Evolutionary conservation across 2,113 vertebrate genomes (phyloP).

Genomic region (Protobothrops flavoviridis): DNA sequence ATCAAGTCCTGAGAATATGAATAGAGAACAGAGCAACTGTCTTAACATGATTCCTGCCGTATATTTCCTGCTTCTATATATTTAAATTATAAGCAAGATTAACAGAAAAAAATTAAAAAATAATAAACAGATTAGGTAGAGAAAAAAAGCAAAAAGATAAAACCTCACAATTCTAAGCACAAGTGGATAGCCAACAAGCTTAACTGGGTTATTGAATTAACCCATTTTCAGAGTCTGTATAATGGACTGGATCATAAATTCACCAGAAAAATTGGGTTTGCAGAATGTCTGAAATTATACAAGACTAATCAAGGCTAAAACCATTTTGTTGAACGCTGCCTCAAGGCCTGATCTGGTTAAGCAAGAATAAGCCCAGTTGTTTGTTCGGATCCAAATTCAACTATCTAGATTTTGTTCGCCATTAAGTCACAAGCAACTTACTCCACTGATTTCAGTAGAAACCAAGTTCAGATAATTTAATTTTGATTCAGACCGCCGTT

Average conservation of each 20-base stretch:
- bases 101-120: neutral
- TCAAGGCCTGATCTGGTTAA: neutral
- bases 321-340: neutral
- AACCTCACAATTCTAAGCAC: neutral
- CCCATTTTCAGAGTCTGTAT: neutral
- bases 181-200: neutral
- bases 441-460: neutral
- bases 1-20: neutral
- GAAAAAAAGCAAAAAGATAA: neutral
- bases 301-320: neutral
- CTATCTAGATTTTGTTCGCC: neutral
- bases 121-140: neutral
- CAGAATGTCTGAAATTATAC: neutral
- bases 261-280: neutral
- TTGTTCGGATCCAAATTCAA: neutral
- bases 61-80: neutral
- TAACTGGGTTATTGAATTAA: neutral
- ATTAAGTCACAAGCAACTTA: neutral
- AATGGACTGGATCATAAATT: neutral
- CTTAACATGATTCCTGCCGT: neutral
- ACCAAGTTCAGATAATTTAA: neutral
- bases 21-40: neutral
- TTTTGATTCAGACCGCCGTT: neutral
- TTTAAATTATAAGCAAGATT: neutral
- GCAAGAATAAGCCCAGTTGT: neutral